Evolutionary conservation across 1,140 invertebrate genomes (phyloP).

Genomic region (Belonocnema kinseyi): DNA sequence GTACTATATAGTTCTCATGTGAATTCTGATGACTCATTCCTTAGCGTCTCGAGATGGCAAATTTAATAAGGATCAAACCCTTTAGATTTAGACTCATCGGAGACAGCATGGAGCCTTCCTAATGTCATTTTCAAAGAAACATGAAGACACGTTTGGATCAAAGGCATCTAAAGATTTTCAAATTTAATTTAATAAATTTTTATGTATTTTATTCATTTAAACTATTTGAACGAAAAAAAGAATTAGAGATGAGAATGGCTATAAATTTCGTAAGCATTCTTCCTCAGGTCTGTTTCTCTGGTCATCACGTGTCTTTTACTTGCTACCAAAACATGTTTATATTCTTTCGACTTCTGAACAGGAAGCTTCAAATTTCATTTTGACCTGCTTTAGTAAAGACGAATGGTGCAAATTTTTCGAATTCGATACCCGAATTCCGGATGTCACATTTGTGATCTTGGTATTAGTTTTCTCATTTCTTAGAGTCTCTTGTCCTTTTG

Average conservation of each 20-base stretch:
- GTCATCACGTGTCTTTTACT: not conserved
- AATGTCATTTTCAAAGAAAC: not conserved
- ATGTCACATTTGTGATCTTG: too few relatives aligned
- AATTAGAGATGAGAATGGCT: not conserved
- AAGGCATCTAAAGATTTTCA: too few relatives aligned
- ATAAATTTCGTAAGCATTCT: not conserved
- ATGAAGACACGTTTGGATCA: too few relatives aligned
- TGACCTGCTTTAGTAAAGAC: not conserved
- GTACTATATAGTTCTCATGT: slow-evolving; percentile 33
- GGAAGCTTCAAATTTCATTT: slow-evolving; percentile 7
- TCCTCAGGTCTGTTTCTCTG: not conserved
- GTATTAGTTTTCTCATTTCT: too few relatives aligned
- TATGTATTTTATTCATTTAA: not conserved
- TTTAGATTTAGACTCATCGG: not conserved
- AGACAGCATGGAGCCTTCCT: not conserved
- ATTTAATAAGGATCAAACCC: slow-evolving; percentile 18
- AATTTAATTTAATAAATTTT: too few relatives aligned
- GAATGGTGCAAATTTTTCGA: not conserved
- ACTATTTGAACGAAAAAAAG: not conserved
- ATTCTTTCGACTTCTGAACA: slow-evolving; percentile 8
- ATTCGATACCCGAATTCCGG: not conserved
- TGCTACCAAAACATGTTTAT: slow-evolving; percentile 22
- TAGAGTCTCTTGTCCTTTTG: too few relatives aligned
- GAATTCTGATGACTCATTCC: slow-evolving; percentile 41
- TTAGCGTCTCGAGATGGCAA: slow-evolving; percentile 21